Evolutionary conservation across 2,113 vertebrate genomes (phyloP).

Genomic region (Corythornis cristatus): DNA sequence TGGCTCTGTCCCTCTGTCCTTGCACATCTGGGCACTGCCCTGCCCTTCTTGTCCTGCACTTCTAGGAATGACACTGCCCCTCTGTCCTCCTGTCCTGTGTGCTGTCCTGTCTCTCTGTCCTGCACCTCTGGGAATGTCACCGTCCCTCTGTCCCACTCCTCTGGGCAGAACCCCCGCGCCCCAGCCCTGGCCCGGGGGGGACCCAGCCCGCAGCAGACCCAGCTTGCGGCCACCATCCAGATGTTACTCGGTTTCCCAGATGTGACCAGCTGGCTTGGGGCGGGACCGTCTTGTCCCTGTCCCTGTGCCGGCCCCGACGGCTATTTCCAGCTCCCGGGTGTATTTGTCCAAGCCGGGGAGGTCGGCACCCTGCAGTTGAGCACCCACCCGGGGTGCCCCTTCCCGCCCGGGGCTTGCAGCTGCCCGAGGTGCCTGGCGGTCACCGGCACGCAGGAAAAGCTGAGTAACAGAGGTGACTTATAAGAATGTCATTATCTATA

Average conservation of each 20-base stretch:
- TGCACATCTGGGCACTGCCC: accelerated
- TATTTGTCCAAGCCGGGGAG: not conserved
- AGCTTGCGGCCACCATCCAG: not conserved
- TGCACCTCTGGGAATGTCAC: accelerated
- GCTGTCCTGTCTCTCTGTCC: not conserved
- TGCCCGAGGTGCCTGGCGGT: not conserved
- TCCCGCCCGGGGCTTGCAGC: not conserved
- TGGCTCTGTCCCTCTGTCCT: not conserved
- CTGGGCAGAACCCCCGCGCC: not conserved
- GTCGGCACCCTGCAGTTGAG: not conserved
- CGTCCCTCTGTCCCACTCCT: not conserved
- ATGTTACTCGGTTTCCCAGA: not conserved
- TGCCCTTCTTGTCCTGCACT: not conserved
- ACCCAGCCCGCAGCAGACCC: not conserved
- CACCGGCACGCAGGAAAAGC: conserved; percentile 41
- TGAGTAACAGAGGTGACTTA: conserved; percentile 69
- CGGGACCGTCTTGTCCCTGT: not conserved
- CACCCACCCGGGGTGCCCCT: not conserved
- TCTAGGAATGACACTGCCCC: not conserved
- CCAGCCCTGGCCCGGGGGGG: not conserved
- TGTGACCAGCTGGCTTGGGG: not conserved
- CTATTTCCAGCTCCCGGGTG: conserved; percentile 41
- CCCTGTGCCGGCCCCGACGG: not conserved
- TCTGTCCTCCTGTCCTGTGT: not conserved
- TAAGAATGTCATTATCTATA: conserved; percentile 66